Base-by-base conservation (phyloP, 2,113 vertebrate genomes). In the Phodopus roborovskii region DNA sequence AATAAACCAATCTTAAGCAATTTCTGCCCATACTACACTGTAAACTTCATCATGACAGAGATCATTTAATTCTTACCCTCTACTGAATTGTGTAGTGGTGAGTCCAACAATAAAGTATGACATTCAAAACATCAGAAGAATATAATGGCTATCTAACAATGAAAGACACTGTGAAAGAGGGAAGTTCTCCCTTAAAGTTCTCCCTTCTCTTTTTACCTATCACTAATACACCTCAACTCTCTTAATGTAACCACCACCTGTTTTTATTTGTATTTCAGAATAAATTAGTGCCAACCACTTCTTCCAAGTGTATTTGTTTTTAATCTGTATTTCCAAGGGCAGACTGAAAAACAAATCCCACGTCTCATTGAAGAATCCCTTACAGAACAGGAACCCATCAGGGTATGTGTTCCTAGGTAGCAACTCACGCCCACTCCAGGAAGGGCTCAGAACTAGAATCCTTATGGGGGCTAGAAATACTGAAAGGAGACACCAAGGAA, bases 241-340 rank as follows among this genome's bases (percentile, higher is more conserved):
- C 15, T 48, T 58, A 8, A 10, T 26, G 42, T 56, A 94, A 58
- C 9, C 33, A 30, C 36, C 26, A 22, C 56, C 1, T 10, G 5
- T 2, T 24, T 58, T 75, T 42, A 66, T 77, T 88, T 97, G 15
- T 28, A 88, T 94, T 71, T 88, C 89, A 88, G 36, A 33, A 42
- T 79, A 53, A 88, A 84, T 88, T 19, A 68, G 0, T 75, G 64
- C 48, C 42, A 53, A 62, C 62, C 48, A 71, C 71, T 89, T 89
- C 87, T 77, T 73, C n/a, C 45, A 66, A 71, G 33, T 60, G 5
- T n/a, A 77, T 82, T 81, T 70, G 22, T 62, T 79, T 92, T 87
- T 84, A 92, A 88, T 7, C 0, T 87, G 82, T 74, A 90, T 68
- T 68, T 92, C 94, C 11, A 24, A 87, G 83, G n/a, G 66, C 82